These are phyloP conservation scores for Rhopilema esculentum DNA, from an alignment of 30 jellyfish, hydroid and myxozoan genomes.

Conservation along the genomic window DNA sequence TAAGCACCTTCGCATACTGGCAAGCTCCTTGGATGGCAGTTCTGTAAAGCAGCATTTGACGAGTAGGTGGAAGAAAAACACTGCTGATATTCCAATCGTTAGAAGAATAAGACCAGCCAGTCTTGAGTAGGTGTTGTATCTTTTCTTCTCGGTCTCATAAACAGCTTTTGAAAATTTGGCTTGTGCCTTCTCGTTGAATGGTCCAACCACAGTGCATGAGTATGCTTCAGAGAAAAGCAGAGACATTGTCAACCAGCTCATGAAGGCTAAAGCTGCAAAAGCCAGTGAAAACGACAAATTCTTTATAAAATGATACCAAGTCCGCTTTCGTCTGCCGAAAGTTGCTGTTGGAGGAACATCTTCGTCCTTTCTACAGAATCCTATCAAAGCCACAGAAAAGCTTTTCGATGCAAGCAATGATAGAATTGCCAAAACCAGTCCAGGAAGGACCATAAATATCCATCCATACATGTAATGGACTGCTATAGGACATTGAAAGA, in stretches of 20 bases:
- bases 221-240: constrained; percentile 46
- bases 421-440: constrained; percentile 15
- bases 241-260: constrained; percentile 35
- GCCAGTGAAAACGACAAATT: constrained; percentile 22
- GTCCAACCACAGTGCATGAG: constrained; percentile 52
- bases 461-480: constrained; percentile 35
- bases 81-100: background rate
- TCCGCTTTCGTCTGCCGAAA: constrained; percentile 41
- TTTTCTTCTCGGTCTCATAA: background rate
- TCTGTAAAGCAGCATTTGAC: constrained; percentile 50
- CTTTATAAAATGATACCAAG: constrained; percentile 23
- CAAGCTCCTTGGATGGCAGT: constrained; percentile 27
- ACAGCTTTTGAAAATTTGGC: background rate
- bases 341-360: constrained; percentile 33
- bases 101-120: constrained; percentile 26
- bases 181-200: constrained; percentile 5
- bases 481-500: constrained; percentile 48
- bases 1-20: constrained; percentile 64
- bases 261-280: constrained; percentile 12
- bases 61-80: background rate
- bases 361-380: constrained; percentile 29
- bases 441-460: constrained; percentile 46
- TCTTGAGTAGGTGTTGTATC: constrained; percentile 9
- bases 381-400: constrained; percentile 6
- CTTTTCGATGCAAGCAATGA: constrained; percentile 26